Base-by-base conservation (phyloP, 2,113 vertebrate genomes). In the Polypterus senegalus region DNA sequence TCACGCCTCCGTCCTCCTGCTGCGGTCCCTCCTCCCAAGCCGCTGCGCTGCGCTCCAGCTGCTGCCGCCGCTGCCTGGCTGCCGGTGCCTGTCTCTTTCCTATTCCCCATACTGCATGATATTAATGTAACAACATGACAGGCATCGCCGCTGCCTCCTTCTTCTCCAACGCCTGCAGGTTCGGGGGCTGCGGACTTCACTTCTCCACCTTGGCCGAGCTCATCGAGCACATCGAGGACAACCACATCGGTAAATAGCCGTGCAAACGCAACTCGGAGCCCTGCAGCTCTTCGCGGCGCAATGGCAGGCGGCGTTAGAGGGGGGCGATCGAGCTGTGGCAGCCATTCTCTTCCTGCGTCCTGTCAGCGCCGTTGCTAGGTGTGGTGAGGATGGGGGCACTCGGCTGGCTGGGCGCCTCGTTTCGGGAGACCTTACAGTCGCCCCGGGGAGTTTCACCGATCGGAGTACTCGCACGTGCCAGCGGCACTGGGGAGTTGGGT, bases 121-220 rank as follows among this genome's bases (percentile, higher is more conserved):
- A 76, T 77, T 79, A 72, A 91, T 92, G 88, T 85, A 85, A 77
- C 80, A 92, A 85, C 88, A 96, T 94, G 92, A 93, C 91, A 83
- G 89, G 87, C 85, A 92, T 94, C 87, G 92, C 93, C 79, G 92
- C 93, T 76, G 91, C 91, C 82, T 96, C 92, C 81, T 95, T 96
- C 83, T 96, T 96, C 76, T 95, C 92, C 83, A 96, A 96, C 79
- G 83, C 83, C 68, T 96, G 93, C 85, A 86, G 86, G 58, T 96
- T 96, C 79, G 88, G 91, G 65, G 86, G 89, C 81, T 96, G 93
- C 82, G 91, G 93, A 69, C 91, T 91, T 11, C 89, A 91, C 82
- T 94, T 95, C 77, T 87, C 90, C 65, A 89, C 86, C 66, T 81
- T 96, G 83, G 81, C 86, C 64, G 93, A 95, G 79, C 92, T 96